A percentile compares a stretch with the other conserved stretches of the same genome.
phyloP scores from a whole-genome alignment of 2,113 vertebrate genomes.

The Corapipo altera region DNA sequence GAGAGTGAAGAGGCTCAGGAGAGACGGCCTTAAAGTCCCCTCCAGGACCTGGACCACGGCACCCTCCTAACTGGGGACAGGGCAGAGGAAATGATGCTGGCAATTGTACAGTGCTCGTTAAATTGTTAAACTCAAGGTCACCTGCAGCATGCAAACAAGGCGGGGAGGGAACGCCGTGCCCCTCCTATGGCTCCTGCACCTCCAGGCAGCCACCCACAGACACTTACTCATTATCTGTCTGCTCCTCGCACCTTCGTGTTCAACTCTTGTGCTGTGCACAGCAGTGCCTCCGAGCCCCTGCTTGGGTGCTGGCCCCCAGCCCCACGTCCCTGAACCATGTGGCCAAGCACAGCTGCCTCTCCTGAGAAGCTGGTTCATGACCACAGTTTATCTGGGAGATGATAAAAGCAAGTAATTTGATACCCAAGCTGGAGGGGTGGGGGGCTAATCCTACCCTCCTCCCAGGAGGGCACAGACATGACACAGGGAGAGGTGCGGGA shows the following conservation, averaged over 20 bases:
- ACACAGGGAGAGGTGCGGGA: not conserved
- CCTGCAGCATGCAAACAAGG: not conserved
- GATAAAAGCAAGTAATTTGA: not conserved
- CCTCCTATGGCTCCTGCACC: not conserved
- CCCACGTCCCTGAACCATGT: not conserved
- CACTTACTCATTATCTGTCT: not conserved
- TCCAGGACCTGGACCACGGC: not conserved
- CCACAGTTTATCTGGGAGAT: not conserved
- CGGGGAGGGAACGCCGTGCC: not conserved
- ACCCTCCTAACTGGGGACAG: not conserved
- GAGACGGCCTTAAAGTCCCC: not conserved
- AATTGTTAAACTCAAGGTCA: not conserved
- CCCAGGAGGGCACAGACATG: not conserved
- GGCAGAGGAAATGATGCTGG: not conserved
- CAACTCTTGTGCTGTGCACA: fast-evolving
- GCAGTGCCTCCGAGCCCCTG: not conserved
- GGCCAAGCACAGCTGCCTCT: not conserved
- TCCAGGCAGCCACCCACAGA: not conserved
- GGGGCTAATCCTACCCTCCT: not conserved
- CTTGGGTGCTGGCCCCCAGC: not conserved
- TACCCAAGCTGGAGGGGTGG: not conserved
- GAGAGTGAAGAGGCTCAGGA: not conserved
- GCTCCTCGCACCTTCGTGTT: not conserved
- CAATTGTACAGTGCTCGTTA: not conserved
- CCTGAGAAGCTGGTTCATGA: not conserved